These are phyloP conservation scores for Notothenia rossii DNA, from an alignment of 2,113 vertebrate genomes.

Conservation along the genomic window DNA sequence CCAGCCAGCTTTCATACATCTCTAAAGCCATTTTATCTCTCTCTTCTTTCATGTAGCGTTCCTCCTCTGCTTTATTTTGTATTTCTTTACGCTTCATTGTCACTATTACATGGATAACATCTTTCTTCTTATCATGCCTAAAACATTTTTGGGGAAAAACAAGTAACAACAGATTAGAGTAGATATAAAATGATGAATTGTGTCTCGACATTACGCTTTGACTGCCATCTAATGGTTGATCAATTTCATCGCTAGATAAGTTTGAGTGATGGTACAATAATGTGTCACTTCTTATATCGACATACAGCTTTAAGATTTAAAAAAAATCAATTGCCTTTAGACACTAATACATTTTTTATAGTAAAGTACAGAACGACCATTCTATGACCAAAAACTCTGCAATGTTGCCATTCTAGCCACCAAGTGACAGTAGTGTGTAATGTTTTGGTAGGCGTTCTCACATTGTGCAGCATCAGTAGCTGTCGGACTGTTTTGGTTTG, in stretches of 20 bases:
- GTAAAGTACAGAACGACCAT: neutral
- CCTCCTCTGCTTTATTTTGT: constrained; percentile 83
- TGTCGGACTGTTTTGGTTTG: neutral
- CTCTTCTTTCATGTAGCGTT: constrained; percentile 86
- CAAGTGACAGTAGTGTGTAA: neutral
- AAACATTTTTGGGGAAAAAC: constrained; percentile 12
- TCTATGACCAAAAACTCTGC: neutral
- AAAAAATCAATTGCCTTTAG: neutral
- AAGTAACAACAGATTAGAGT: neutral
- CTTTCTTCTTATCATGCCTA: constrained; percentile 90
- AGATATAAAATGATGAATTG: neutral
- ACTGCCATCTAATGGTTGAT: constrained; percentile 52
- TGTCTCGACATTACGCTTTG: neutral
- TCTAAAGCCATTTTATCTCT: constrained; percentile 88
- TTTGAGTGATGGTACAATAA: neutral
- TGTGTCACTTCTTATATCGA: neutral
- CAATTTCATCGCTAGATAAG: neutral
- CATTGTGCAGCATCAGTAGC: neutral
- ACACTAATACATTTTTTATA: neutral
- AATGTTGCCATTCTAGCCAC: neutral
- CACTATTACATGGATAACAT: constrained; percentile 84
- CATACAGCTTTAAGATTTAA: neutral
- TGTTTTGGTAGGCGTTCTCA: neutral
- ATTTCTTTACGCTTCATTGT: constrained; percentile 75
- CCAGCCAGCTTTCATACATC: constrained; percentile 93